phyloP scores from a whole-genome alignment of 2,888 invertebrate genomes.

The Ornithoptera alexandrae region DNA sequence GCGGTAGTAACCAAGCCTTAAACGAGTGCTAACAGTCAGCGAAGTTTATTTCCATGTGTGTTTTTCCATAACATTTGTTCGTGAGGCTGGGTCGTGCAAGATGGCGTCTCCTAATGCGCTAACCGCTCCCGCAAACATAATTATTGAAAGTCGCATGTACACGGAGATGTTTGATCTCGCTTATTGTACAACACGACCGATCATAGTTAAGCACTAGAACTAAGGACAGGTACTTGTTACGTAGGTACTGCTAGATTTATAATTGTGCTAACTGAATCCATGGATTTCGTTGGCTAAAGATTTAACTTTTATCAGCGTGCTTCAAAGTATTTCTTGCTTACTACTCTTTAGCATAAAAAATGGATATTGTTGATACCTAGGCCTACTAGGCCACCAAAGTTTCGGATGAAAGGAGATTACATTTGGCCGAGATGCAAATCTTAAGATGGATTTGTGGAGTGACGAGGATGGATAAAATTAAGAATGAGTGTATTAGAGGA shows the following conservation, averaged over 20 bases:
- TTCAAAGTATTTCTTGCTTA: too few species aligned
- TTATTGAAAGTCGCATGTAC: slow-evolving; percentile 76
- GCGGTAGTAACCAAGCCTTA: slow-evolving; percentile 8
- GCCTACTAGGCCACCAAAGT: too few species aligned
- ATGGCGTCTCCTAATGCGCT: slow-evolving; percentile 55
- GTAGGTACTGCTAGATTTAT: slow-evolving; percentile 9
- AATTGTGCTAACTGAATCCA: too few species aligned
- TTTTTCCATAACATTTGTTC: slow-evolving; percentile 47
- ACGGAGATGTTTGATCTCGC: slow-evolving; percentile 60
- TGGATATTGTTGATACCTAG: too few species aligned
- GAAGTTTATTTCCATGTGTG: slow-evolving; percentile 40
- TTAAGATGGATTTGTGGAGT: too few species aligned
- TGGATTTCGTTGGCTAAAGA: too few species aligned
- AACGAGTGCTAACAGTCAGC: slow-evolving; percentile 27
- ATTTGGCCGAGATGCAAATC: too few species aligned
- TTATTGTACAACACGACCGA: slow-evolving; percentile 60
- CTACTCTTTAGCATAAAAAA: too few species aligned
- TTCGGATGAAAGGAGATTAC: too few species aligned
- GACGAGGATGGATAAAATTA: too few species aligned
- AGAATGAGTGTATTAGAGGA: too few species aligned
- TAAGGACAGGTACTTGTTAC: slow-evolving; percentile 16
- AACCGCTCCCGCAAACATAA: slow-evolving; percentile 74
- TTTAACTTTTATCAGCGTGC: too few species aligned
- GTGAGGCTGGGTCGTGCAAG: slow-evolving; percentile 44
- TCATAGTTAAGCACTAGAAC: slow-evolving; percentile 36